Conservation (phyloP, 1,140 invertebrate species). For the Penaeus indicus region DNA sequence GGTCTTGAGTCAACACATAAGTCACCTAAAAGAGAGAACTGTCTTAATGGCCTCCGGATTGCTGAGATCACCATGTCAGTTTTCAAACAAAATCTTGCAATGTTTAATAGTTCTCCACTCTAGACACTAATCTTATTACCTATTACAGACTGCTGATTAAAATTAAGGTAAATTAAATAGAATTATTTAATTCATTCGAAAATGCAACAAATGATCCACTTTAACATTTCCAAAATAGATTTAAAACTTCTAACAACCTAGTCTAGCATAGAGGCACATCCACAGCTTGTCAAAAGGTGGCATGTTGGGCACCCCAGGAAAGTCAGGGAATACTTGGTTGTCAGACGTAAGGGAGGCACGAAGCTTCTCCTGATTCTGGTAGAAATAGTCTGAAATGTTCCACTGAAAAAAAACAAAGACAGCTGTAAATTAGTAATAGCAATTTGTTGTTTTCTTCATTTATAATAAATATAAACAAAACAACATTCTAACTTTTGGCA, state of each 20-base stretch:
- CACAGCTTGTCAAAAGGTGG: constrained; percentile 93
- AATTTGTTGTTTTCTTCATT: neutral
- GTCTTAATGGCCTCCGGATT: neutral
- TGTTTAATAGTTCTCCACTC: no score
- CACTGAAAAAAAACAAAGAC: constrained; percentile 77
- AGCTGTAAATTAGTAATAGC: constrained; percentile 4
- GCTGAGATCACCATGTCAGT: no score
- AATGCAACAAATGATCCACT: neutral
- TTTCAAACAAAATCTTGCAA: no score
- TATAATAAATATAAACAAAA: constrained; percentile 24
- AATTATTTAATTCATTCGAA: neutral
- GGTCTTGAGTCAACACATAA: constrained; percentile 95
- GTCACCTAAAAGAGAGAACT: constrained; percentile 76
- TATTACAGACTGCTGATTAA: no score
- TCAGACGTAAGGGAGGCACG: constrained; percentile 78
- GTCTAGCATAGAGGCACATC: constrained; percentile 93
- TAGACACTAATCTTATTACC: no score
- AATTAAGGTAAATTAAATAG: constrained; percentile 3
- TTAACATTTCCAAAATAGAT: neutral
- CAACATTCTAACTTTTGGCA: neutral
- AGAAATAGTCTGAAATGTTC: constrained; percentile 98
- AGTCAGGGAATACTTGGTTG: constrained; percentile 82
- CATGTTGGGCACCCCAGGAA: constrained; percentile 86
- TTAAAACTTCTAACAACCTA: constrained; percentile 74
- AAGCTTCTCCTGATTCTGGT: constrained; percentile 93